These are phyloP conservation scores for Drosophila anomelani DNA, from an alignment of 2,888 invertebrate species.

Conservation along the genomic window DNA sequence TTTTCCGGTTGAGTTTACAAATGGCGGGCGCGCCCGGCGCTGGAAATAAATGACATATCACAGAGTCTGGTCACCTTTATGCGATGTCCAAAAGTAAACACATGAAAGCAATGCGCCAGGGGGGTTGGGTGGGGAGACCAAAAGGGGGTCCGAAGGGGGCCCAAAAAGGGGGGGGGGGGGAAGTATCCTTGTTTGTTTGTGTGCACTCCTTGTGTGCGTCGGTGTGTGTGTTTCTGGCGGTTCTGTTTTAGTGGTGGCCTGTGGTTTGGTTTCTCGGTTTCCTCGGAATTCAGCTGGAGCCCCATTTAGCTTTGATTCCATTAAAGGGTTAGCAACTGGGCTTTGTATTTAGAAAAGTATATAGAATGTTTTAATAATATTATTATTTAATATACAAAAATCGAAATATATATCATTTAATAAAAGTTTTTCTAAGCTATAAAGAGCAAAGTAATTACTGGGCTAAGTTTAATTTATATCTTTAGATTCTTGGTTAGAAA, in stretches of 20 bases:
- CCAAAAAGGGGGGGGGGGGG: not conserved
- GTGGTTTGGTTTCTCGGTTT: slow-evolving; percentile 15
- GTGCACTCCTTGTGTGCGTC: slow-evolving; percentile 22
- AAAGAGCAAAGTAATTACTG: not conserved
- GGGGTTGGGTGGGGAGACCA: not conserved
- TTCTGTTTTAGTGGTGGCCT: slow-evolving; percentile 24
- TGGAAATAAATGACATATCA: slow-evolving; percentile 77
- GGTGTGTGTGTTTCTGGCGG: slow-evolving; percentile 10
- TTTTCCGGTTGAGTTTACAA: slow-evolving; percentile 78
- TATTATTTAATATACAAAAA: too few species aligned
- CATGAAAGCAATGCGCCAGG: slow-evolving; percentile 28
- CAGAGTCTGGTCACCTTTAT: slow-evolving; percentile 74
- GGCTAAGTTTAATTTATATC: not conserved
- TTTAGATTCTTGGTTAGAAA: not conserved
- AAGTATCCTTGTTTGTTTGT: slow-evolving; percentile 15
- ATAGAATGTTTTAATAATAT: not conserved
- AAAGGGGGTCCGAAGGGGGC: not conserved
- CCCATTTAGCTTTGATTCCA: slow-evolving; percentile 24
- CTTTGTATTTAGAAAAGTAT: not conserved
- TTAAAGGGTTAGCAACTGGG: slow-evolving; percentile 1
- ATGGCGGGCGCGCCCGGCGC: slow-evolving; percentile 61
- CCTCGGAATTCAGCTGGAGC: slow-evolving; percentile 1
- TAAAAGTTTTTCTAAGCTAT: too few species aligned
- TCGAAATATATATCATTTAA: too few species aligned
- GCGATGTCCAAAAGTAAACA: slow-evolving; percentile 56